Conservation (phyloP, 1,140 invertebrate genomes). For the Stegodyphus dumicola region DNA sequence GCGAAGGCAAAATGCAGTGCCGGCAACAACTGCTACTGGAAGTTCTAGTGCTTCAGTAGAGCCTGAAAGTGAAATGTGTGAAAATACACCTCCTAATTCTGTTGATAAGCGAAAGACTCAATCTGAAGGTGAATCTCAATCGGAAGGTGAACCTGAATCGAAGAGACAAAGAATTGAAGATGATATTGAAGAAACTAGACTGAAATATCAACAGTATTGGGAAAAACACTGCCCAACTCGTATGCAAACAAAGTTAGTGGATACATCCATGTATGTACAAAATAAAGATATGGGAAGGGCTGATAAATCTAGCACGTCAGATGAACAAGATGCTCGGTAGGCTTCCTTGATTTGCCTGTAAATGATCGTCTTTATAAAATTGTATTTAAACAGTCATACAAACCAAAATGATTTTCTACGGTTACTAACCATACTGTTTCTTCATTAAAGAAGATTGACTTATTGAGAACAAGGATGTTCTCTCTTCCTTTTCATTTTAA, state of each 20-base stretch:
- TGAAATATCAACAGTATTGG: constrained; percentile 47
- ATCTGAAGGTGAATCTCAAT: not conserved
- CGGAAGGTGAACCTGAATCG: constrained; percentile 26
- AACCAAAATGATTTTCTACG: no score
- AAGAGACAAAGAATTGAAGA: constrained; percentile 47
- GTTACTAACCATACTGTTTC: not conserved
- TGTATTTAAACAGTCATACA: not conserved
- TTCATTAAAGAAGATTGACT: not conserved
- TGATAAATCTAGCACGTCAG: constrained; percentile 26
- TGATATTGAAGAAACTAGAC: not conserved
- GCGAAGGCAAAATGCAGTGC: not conserved
- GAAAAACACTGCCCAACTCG: constrained; percentile 34
- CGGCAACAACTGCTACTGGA: not conserved
- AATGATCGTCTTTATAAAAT: not conserved
- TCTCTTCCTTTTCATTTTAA: constrained; percentile 11
- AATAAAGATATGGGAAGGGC: constrained; percentile 9
- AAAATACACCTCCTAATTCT: constrained; percentile 51
- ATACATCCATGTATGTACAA: constrained; percentile 8
- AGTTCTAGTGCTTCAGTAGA: not conserved
- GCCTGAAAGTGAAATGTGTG: constrained; percentile 25
- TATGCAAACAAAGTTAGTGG: constrained; percentile 13
- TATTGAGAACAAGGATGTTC: constrained; percentile 3
- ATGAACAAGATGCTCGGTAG: constrained; percentile 17
- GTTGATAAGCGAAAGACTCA: constrained; percentile 11
- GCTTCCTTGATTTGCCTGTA: not conserved